Percentiles rank a stretch among this genome's conserved stretches.
These are phyloP conservation scores for Colius striatus DNA, from an alignment of 2,113 vertebrate genomes.

Conservation along the genomic window DNA sequence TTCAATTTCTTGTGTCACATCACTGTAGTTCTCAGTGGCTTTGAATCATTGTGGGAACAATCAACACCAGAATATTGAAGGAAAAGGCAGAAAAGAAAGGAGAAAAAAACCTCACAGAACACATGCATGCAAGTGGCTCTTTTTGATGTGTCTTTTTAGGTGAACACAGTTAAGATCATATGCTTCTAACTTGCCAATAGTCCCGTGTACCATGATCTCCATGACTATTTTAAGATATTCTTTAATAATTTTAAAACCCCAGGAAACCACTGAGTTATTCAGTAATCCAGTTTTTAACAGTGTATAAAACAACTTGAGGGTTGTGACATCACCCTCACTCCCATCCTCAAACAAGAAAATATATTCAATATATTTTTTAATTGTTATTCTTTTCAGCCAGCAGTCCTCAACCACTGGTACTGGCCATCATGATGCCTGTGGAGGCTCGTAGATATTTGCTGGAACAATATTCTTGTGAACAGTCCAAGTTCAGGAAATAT, in stretches of 20 bases:
- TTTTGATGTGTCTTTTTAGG: background rate
- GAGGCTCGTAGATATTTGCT: background rate
- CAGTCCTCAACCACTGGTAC: background rate
- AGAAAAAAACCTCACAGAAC: background rate
- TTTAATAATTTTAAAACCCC: background rate
- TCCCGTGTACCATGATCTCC: background rate
- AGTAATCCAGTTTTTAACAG: background rate
- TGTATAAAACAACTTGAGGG: background rate
- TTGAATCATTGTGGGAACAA: background rate
- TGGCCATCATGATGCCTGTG: rapidly evolving
- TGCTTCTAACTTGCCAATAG: background rate
- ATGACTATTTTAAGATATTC: background rate
- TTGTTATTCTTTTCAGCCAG: background rate
- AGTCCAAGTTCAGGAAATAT: background rate
- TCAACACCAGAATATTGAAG: background rate
- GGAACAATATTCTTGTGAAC: background rate
- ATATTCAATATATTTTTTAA: background rate
- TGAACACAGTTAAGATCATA: background rate
- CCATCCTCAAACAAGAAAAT: no score
- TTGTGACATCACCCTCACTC: no score
- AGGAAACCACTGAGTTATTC: background rate
- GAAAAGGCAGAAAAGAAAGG: background rate
- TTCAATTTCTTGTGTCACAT: background rate
- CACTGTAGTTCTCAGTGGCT: background rate
- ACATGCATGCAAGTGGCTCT: background rate